phyloP scores from a whole-genome alignment of 2,888 invertebrate genomes.

The Ennomos erosarius region DNA sequence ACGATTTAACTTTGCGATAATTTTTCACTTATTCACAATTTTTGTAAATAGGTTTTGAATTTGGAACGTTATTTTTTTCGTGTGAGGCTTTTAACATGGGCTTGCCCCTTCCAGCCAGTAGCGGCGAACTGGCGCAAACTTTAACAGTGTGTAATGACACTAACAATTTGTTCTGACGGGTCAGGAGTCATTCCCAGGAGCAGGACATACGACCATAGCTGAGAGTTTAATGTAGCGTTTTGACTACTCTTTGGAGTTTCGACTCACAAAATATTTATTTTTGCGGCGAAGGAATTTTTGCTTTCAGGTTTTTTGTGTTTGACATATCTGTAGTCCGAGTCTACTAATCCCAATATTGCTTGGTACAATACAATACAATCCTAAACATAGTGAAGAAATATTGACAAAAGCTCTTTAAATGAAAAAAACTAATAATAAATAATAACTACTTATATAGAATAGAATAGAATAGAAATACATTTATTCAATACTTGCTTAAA shows the following conservation, averaged over 20 bases:
- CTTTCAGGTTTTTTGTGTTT: too few species aligned
- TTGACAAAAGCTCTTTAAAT: too few species aligned
- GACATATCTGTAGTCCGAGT: too few species aligned
- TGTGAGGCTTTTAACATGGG: conserved; percentile 46
- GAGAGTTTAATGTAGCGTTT: conserved; percentile 56
- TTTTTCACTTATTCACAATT: conserved; percentile 20
- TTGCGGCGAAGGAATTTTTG: too few species aligned
- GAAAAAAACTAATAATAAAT: too few species aligned
- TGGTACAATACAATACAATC: too few species aligned
- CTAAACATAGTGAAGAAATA: too few species aligned
- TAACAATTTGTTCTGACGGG: conserved; percentile 77
- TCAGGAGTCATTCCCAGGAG: conserved; percentile 66
- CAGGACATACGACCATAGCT: conserved; percentile 62
- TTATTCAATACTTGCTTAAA: too few species aligned
- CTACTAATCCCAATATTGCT: too few species aligned
- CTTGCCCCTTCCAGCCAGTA: conserved; percentile 68
- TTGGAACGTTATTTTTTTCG: conserved; percentile 36
- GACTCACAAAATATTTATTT: too few species aligned
- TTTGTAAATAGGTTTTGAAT: conserved; percentile 14
- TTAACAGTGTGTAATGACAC: conserved; percentile 77
- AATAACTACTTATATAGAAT: too few species aligned
- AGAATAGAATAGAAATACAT: too few species aligned
- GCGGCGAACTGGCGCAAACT: conserved; percentile 70
- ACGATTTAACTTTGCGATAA: conserved; percentile 23
- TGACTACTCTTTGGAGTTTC: conserved; percentile 8